Conservation (phyloP, 1,140 invertebrate species). For the Drosophila persimilis region DNA sequence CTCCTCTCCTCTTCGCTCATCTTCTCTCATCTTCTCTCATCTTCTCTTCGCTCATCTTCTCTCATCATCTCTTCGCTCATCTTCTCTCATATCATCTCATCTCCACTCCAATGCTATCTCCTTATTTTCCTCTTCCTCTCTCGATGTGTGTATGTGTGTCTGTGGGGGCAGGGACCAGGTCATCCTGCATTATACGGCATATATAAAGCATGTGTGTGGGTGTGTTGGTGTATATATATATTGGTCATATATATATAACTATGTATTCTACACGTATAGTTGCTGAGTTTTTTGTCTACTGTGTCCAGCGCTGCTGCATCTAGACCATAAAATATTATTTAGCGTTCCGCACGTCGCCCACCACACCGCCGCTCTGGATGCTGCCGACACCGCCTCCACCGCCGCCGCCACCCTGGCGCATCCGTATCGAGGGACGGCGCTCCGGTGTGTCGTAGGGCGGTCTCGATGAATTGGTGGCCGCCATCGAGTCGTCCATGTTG, state of each 20-base stretch:
- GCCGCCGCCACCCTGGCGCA: slow-evolving; percentile 77
- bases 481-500: slow-evolving; percentile 82
- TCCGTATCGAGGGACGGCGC: slow-evolving; percentile 84
- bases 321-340: slow-evolving; percentile 83
- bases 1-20: slow-evolving; percentile 10
- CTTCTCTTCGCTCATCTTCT: neutral
- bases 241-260: slow-evolving; percentile 50
- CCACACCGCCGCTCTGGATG: slow-evolving; percentile 28
- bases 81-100: slow-evolving; percentile 1
- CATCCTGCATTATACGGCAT: slow-evolving; percentile 57
- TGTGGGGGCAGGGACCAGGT: slow-evolving; percentile 46
- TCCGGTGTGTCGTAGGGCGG: slow-evolving; percentile 84
- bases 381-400: slow-evolving; percentile 65
- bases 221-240: slow-evolving; percentile 43
- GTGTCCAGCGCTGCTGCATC: slow-evolving; percentile 50
- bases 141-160: slow-evolving; percentile 23
- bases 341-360: slow-evolving; percentile 75
- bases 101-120: slow-evolving; percentile 4
- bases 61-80: no score
- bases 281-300: slow-evolving; percentile 62
- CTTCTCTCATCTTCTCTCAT: neutral
- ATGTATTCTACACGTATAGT: slow-evolving; percentile 67
- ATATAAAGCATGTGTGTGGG: slow-evolving; percentile 66
- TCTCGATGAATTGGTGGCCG: slow-evolving; percentile 83
- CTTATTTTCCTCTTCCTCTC: neutral